These are phyloP conservation scores for Psammodynastes pulverulentus DNA, from an alignment of 2,113 vertebrate genomes.

Conservation along the genomic window DNA sequence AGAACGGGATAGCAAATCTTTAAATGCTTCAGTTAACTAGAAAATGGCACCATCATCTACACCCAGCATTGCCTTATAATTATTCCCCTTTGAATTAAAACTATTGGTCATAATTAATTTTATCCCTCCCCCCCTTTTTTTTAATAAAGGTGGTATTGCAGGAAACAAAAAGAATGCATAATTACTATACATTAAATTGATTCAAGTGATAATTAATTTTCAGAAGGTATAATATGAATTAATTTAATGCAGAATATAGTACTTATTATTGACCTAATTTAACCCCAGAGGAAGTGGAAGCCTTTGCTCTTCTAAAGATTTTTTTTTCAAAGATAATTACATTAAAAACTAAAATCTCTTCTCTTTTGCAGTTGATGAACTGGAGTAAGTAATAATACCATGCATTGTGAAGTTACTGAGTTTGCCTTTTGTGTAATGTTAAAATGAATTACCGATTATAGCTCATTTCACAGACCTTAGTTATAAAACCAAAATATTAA, in stretches of 20 bases:
- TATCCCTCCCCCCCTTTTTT: constrained; percentile 3
- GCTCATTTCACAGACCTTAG: neutral
- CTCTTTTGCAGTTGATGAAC: neutral
- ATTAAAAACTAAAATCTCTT: neutral
- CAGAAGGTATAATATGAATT: constrained; percentile 51
- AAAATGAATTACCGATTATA: neutral
- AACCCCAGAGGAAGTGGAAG: constrained; percentile 44
- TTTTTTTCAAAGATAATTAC: constrained; percentile 38
- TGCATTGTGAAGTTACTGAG: neutral
- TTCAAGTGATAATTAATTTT: constrained; percentile 69
- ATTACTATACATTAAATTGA: constrained; percentile 53
- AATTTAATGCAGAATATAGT: constrained; percentile 57
- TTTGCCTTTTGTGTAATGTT: neutral
- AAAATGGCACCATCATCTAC: constrained; percentile 65
- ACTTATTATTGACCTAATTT: constrained; percentile 54
- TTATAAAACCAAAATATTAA: neutral
- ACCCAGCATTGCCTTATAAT: constrained; percentile 57
- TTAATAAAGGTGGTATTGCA: constrained; percentile 45
- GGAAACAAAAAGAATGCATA: constrained; percentile 55
- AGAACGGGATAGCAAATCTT: constrained; percentile 57
- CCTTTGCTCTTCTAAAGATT: constrained; percentile 12
- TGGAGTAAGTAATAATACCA: neutral
- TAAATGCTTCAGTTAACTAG: constrained; percentile 69
- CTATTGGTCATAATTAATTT: constrained; percentile 60
- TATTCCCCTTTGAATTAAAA: constrained; percentile 65